Base-by-base conservation (phyloP, 2,113 vertebrate species). In the Psophia crepitans region DNA sequence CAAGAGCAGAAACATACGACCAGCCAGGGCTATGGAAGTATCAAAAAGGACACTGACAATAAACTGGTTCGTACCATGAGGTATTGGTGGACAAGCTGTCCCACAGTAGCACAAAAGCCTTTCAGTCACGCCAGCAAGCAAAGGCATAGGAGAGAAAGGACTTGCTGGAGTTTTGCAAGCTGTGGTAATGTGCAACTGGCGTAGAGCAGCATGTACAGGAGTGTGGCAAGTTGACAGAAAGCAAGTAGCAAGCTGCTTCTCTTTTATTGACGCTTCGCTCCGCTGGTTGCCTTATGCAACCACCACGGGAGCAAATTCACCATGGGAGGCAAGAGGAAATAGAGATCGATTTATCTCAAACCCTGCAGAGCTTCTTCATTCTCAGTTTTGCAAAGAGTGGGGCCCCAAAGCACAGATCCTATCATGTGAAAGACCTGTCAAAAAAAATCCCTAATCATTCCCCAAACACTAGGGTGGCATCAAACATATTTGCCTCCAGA, bases 191-290 rank as follows among this genome's bases (percentile, higher is more conserved):
- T 94, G 77, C 92, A 96, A 87, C 86, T 85, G 58, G 77, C 89
- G 84, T 80, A 91, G 44, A 91, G 87, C 61, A 83, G 78, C 63
- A 71, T 51, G 44, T 90, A 93, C 68, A 86, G 49, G 44, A 89
- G 77, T 18, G 66, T 94, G 79, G 83, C 75, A 90, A 96, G 66
- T 35, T 84, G 81, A 93, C 87, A 93, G 65, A 96, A 90, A 84
- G 77, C 33, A 37, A 92, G 80, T 54, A 84, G 61, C 65, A 87
- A 92, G 83, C 73, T 87, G 20, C 83, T 94, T 93, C 60, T 84
- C 73, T 95, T 96, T 86, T 76, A 76, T 14, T 78, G 94, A 64
- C 39, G 69, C 86, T 89, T 92, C 89, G 56, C 95, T 95, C 93
- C 92, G 90, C 80, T 89, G 80, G 56, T 65, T 94, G 84, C 76